Evolutionary conservation across 2,797 vertebrate genomes (phyloP), one percentile per base, ranked within the genome.

Genomic region (Botia kubotai): DNA sequence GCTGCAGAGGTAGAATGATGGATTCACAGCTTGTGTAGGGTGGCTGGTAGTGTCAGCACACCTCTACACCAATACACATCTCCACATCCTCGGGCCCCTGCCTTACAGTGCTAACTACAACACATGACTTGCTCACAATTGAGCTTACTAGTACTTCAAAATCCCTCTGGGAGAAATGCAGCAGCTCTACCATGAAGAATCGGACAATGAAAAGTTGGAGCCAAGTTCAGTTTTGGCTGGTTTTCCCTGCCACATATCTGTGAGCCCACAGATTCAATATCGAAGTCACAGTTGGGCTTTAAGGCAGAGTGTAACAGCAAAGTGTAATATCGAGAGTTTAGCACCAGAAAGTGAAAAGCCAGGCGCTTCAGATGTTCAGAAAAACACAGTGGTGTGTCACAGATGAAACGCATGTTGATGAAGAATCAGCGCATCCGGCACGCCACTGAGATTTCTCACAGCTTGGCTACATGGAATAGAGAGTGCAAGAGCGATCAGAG

Each of bases 141-240:
- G 74, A 78, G 63, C 80, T 79, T 86, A 86, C 21, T 55, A 57
- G 60, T 60, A 29, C 14, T 17, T 21, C 68, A 83, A 85, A 86
- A 86, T 89, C 77, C 71, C 79, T 86, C 87, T 84, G 66, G 3
- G 82, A 86, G 83, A 89, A 86, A 87, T 69, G 69, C 84, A 77
- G 80, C 80, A 80, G 79, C 83, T 72, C 69, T 80, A 79, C 83
- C 65, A 33, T 87, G 82, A 88, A 86, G 83, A 88, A 86, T 86
- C 89, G 82, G 71, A 89, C 75, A 86, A 90, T 91, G 81, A 89
- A 91, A 92, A 89, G 86, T 89, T 85, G 82, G 75, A 86, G 87
- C 84, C 78, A 81, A 72, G 88, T 87, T 89, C 84, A 90, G 87
- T 91, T 89, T 89, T 76, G 82, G 75, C 88, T 89, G 85, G 91